These are phyloP conservation scores for Mirounga angustirostris DNA, from an alignment of 2,113 vertebrate species.

Conservation along the genomic window DNA sequence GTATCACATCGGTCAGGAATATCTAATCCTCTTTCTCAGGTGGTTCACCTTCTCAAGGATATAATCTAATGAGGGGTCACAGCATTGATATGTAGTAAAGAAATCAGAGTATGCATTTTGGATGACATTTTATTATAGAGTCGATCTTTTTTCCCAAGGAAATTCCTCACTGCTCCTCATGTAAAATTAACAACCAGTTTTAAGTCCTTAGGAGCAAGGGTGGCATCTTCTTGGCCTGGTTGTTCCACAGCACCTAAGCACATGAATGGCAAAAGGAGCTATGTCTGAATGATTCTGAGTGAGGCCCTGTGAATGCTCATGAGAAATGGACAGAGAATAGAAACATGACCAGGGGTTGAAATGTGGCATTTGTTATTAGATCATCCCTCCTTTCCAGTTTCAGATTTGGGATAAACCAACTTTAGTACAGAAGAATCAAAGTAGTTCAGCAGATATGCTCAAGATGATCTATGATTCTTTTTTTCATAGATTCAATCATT, in stretches of 20 bases:
- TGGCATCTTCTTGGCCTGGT: not conserved
- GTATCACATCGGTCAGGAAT: not conserved
- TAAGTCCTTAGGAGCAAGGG: constrained; percentile 3
- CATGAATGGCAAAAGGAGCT: not conserved
- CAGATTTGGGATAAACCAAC: constrained; percentile 33
- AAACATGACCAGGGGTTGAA: not conserved
- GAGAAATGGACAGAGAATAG: not conserved
- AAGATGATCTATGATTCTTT: not conserved
- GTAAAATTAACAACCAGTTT: constrained; percentile 61
- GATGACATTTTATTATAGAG: constrained; percentile 48
- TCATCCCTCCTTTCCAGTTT: not conserved
- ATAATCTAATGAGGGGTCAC: not conserved
- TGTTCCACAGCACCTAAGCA: not conserved
- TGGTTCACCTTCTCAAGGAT: not conserved
- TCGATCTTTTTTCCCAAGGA: constrained; percentile 30
- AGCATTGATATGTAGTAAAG: constrained; percentile 41
- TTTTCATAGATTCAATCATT: not conserved
- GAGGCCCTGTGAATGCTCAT: not conserved
- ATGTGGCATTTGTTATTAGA: not conserved
- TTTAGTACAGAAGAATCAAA: constrained; percentile 5
- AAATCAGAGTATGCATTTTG: constrained; percentile 39
- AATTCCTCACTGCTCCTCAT: constrained; percentile 8
- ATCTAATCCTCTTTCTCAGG: not conserved
- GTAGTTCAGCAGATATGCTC: not conserved
- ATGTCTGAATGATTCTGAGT: not conserved